Conservation (phyloP, 2,113 vertebrate species). For the Pygathrix nemaeus region DNA sequence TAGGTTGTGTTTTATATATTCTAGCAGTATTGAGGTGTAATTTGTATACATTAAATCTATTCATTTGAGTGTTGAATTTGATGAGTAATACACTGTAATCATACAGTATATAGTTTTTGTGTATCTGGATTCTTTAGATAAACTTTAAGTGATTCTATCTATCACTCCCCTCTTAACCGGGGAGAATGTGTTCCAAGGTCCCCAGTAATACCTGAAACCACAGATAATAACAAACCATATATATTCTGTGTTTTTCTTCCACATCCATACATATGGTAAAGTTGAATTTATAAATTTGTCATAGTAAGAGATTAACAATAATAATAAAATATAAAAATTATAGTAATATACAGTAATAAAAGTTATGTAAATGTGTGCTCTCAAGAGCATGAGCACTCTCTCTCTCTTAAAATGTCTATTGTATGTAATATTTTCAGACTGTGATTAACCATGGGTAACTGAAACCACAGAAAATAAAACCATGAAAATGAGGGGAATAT, state of each 20-base stretch:
- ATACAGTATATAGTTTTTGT: neutral
- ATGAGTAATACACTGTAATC: neutral
- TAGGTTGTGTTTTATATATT: neutral
- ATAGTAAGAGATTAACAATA: neutral
- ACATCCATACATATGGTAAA: neutral
- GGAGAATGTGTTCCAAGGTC: neutral
- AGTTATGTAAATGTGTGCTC: neutral
- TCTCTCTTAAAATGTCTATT: neutral
- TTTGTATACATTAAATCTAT: neutral
- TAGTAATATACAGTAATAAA: neutral
- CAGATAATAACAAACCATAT: neutral
- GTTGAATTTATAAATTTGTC: neutral
- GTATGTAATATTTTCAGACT: neutral
- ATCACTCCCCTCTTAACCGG: neutral
- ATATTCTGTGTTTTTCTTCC: neutral
- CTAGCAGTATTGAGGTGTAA: neutral
- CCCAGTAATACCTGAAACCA: neutral
- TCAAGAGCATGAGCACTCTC: neutral
- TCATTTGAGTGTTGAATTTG: neutral
- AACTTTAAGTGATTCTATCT: neutral
- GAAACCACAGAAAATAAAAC: neutral
- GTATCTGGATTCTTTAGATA: neutral
- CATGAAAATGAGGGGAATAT: neutral
- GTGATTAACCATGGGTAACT: neutral
- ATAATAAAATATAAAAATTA: neutral